A percentile compares a stretch with the other conserved stretches of the same genome.
Evolutionary conservation across 2,797 vertebrate species (phyloP).

Genomic region (Myotis pilosus): DNA sequence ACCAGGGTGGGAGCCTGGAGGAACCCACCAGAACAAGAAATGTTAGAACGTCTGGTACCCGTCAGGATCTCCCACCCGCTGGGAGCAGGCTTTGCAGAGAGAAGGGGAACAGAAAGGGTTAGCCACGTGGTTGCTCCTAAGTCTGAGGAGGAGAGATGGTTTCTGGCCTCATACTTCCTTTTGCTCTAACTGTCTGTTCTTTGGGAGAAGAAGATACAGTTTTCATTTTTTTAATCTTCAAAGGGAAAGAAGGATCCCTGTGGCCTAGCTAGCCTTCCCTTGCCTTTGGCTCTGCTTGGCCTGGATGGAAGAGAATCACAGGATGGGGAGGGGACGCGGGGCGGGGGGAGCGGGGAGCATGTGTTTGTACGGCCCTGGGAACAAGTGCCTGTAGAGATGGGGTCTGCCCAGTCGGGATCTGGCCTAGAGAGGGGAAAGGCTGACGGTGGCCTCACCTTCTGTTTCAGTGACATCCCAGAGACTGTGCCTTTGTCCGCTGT

Average conservation of each 20-base stretch:
- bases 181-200: background rate
- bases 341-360: background rate
- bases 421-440: background rate
- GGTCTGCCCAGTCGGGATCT: background rate
- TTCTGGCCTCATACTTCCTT: background rate
- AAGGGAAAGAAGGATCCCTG: background rate
- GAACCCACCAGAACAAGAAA: background rate
- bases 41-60: background rate
- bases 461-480: conserved; percentile 92
- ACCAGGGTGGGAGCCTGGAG: background rate
- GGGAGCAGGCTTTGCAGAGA: background rate
- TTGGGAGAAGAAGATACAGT: background rate
- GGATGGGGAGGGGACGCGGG: background rate
- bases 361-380: background rate
- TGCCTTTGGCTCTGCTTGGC: background rate
- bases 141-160: background rate
- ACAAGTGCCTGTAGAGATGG: background rate
- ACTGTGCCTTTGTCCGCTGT: conserved; percentile 89
- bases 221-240: conserved; percentile 2
- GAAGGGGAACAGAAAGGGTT: background rate
- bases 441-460: background rate
- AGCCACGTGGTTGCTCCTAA: background rate
- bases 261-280: background rate
- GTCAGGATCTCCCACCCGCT: background rate
- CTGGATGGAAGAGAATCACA: background rate